Conservation (phyloP, 2,113 vertebrate genomes). For the Solenodon paradoxus region DNA sequence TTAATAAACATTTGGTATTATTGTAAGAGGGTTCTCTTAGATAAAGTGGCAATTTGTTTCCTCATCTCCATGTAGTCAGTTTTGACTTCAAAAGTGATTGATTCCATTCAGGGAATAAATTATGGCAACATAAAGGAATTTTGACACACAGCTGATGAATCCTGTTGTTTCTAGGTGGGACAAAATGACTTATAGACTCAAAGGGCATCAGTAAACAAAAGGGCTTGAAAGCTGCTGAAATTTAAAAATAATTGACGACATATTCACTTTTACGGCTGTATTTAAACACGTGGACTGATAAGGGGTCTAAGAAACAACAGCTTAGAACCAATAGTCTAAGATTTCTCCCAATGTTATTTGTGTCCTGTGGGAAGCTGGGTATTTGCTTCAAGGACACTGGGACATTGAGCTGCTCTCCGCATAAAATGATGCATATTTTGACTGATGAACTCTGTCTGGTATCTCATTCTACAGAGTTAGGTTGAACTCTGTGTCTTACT, state of each 20-base stretch:
- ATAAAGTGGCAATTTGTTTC: not conserved
- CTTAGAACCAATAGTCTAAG: not conserved
- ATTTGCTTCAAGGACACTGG: not conserved
- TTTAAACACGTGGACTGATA: not conserved
- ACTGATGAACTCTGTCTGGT: not conserved
- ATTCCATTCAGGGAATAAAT: conserved; percentile 40
- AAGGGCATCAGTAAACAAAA: not conserved
- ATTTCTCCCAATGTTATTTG: not conserved
- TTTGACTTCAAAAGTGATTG: conserved; percentile 1
- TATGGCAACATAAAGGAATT: conserved; percentile 8
- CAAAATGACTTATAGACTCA: conserved; percentile 43
- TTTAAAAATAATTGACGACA: conserved; percentile 22
- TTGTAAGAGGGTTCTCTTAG: not conserved
- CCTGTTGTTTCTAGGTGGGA: not conserved
- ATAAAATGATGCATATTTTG: not conserved
- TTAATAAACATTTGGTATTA: not conserved
- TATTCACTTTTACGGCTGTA: conserved; percentile 1
- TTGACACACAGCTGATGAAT: conserved; percentile 38
- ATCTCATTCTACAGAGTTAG: not conserved
- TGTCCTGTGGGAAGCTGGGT: accelerated
- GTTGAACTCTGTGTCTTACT: not conserved
- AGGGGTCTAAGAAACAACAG: not conserved
- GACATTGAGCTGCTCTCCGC: not conserved
- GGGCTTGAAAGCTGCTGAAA: conserved; percentile 15
- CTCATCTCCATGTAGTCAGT: not conserved